Base-by-base conservation (phyloP, 2,113 vertebrate species). In the Nanorana parkeri region DNA sequence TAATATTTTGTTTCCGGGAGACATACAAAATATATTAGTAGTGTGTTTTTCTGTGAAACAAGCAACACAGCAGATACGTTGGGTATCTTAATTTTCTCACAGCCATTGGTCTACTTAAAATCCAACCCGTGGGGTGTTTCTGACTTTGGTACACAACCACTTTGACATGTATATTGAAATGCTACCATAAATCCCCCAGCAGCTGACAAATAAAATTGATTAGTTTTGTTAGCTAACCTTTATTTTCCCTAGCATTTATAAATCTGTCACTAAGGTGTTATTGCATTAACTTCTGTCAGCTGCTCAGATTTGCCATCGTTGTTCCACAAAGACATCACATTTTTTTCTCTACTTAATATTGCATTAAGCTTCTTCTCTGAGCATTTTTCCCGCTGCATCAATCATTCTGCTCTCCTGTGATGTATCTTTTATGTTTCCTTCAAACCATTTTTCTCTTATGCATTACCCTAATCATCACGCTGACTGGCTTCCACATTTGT, bases 401-500 rank as follows among this genome's bases (percentile, higher is more conserved):
- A 83, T 83, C 80, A 76, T 83, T 32, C 17, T 76, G 20, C 52
- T 74, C 72, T 76, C 64, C 28, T 83, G 72, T 83, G 80, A 83
- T 83, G 72, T 83, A 83, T 83, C 80, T 83, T 83, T 83, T 83
- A 83, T 83, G 72, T 58, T 76, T 24, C 72, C 64, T 83, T 76
- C 32, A 83, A 83, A 76, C 72, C 80, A 83, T 83, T 83, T 76
- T 60, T 76, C 80, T 83, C 58, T 83, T 68, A 67, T 83, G 64
- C 80, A 83, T 83, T 83, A 83, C 72, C 72, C 63, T 76, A 83
- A 83, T 83, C 80, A 83, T 75, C 29, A 64, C 51, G 23, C 36
- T 68, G 72, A 76, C 63, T 83, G 54, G 52, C 71, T 68, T 76
- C 52, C 23, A 51, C 71, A 76, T 83, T 83, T 76, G 72, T 83